Percentiles rank a stretch among this genome's conserved stretches.
These are phyloP conservation scores for Pristionchus maxplancki DNA, from an alignment of 2,888 invertebrate genomes.

Conservation along the genomic window DNA sequence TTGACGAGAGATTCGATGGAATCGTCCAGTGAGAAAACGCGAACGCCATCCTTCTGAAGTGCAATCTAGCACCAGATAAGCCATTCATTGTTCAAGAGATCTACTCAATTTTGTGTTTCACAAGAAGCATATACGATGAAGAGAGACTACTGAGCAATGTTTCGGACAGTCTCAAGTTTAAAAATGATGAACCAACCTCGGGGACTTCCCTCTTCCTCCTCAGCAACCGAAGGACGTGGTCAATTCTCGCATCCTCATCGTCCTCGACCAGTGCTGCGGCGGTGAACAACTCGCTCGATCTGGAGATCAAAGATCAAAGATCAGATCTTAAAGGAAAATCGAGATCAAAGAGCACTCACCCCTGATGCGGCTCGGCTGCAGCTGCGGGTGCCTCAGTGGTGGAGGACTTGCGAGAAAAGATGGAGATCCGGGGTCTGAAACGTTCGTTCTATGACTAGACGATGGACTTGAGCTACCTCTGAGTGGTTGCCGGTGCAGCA, in stretches of 20 bases:
- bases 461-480: neutral
- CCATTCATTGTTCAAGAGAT: neutral
- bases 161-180: no score
- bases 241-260: neutral
- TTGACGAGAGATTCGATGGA: neutral
- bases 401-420: slow-evolving; percentile 25
- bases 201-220: slow-evolving; percentile 30
- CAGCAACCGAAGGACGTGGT: slow-evolving; percentile 13
- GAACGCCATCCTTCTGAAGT: slow-evolving; percentile 39
- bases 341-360: neutral
- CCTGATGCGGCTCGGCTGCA: slow-evolving; percentile 25
- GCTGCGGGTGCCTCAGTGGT: neutral
- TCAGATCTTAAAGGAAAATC: neutral
- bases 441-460: neutral
- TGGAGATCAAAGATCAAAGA: neutral
- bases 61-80: neutral
- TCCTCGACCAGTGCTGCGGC: neutral
- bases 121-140: no score
- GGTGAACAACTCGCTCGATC: slow-evolving; percentile 45
- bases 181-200: neutral
- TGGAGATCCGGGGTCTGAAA: slow-evolving; percentile 21
- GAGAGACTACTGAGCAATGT: no score
- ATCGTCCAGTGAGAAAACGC: slow-evolving; percentile 38
- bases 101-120: no score
- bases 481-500: neutral